These are phyloP conservation scores for Pristionchus arcanus DNA, from an alignment of 2,888 invertebrate species.

Conservation along the genomic window DNA sequence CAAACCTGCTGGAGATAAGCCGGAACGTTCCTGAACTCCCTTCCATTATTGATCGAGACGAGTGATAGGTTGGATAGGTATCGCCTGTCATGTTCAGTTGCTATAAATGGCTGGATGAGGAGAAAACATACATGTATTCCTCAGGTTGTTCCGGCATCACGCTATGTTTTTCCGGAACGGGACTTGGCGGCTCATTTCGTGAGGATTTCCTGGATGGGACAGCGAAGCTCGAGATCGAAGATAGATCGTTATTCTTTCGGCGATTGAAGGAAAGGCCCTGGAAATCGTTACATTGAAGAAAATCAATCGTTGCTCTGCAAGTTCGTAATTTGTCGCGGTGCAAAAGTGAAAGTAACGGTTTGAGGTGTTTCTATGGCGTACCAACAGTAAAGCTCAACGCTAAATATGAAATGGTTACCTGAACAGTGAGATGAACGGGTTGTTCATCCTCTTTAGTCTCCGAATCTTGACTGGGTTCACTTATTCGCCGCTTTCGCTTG, in stretches of 20 bases:
- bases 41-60: slow-evolving; percentile 15
- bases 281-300: neutral
- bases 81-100: neutral
- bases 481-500: no score
- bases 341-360: no score
- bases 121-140: neutral
- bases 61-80: neutral
- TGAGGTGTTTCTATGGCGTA: no score
- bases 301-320: no score
- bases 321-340: no score
- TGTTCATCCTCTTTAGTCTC: no score
- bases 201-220: neutral
- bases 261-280: neutral
- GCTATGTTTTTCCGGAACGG: neutral
- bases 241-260: neutral
- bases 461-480: no score
- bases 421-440: no score
- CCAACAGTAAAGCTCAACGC: no score
- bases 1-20: slow-evolving; percentile 35
- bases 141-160: neutral
- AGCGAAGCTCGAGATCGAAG: neutral
- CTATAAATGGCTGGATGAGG: neutral
- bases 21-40: slow-evolving; percentile 21
- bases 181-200: neutral
- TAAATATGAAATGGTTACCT: no score